These are phyloP conservation scores for Prinia subflava DNA, from an alignment of 2,113 vertebrate genomes.

Conservation along the genomic window DNA sequence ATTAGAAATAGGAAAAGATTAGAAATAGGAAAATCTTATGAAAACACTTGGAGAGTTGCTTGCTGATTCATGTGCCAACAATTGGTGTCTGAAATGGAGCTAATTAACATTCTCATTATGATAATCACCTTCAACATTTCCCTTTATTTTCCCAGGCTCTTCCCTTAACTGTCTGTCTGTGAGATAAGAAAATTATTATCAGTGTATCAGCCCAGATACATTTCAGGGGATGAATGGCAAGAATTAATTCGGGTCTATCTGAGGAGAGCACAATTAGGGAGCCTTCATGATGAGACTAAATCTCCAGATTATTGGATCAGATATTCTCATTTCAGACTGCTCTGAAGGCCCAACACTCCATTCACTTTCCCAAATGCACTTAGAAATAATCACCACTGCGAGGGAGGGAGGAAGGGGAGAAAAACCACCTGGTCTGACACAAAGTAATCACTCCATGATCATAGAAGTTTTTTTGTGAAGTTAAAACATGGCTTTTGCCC, in stretches of 20 bases:
- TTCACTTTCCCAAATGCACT: background rate
- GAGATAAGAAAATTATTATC: slow-evolving; percentile 51
- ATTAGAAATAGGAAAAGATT: background rate
- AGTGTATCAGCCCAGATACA: slow-evolving; percentile 28
- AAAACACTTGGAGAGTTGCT: background rate
- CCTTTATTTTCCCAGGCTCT: slow-evolving; percentile 13
- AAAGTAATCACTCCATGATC: background rate
- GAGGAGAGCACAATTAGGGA: slow-evolving; percentile 33
- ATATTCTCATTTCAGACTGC: background rate
- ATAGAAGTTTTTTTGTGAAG: background rate
- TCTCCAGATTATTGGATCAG: slow-evolving; percentile 21
- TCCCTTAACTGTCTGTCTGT: background rate
- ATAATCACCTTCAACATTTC: slow-evolving; percentile 41
- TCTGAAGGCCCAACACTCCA: background rate
- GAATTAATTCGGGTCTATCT: slow-evolving; percentile 39
- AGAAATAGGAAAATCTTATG: background rate
- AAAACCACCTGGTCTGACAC: background rate
- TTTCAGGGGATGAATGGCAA: slow-evolving; percentile 39
- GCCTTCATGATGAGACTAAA: slow-evolving; percentile 24
- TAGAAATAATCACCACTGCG: background rate
- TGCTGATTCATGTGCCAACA: background rate
- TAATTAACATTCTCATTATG: slow-evolving; percentile 58
- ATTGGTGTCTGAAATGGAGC: background rate
- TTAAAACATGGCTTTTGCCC: background rate
- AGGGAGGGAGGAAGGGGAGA: background rate